Percentiles rank a stretch among this genome's conserved stretches.
These are phyloP conservation scores for Nomada hirtipes DNA, from an alignment of 2,888 invertebrate species.

Conservation along the genomic window DNA sequence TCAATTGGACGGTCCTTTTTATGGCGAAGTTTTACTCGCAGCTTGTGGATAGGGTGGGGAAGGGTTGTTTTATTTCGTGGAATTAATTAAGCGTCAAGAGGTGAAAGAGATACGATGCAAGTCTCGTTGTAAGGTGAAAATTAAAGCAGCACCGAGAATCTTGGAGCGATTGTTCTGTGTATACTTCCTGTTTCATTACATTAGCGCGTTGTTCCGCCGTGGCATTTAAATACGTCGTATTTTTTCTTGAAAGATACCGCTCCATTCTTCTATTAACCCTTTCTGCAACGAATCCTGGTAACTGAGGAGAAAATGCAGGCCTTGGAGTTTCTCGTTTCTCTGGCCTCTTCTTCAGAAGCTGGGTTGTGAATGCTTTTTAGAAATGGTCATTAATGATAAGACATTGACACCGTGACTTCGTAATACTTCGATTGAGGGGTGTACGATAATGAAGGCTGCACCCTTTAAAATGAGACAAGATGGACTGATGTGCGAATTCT, in stretches of 20 bases:
- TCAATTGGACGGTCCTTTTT: too few species aligned
- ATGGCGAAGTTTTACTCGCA: not conserved
- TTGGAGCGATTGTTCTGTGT: slow-evolving; percentile 18
- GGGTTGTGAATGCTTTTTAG: too few species aligned
- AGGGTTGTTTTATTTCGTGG: slow-evolving; percentile 3
- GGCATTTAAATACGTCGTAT: slow-evolving; percentile 22
- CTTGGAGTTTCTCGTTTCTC: not conserved
- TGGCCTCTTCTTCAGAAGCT: not conserved
- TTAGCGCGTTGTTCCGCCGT: slow-evolving; percentile 9
- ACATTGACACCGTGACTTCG: too few species aligned
- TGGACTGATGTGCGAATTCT: too few species aligned
- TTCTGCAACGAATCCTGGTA: not conserved
- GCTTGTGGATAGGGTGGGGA: not conserved
- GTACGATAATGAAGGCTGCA: not conserved
- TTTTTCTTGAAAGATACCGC: slow-evolving; percentile 28
- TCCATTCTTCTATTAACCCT: slow-evolving; percentile 11
- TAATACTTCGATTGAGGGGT: not conserved
- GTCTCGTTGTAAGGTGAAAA: slow-evolving; percentile 21
- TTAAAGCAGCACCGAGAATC: slow-evolving; percentile 28
- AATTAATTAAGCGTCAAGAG: slow-evolving; percentile 34
- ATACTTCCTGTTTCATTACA: slow-evolving; percentile 25
- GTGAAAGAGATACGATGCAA: slow-evolving; percentile 23
- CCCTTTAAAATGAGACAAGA: too few species aligned
- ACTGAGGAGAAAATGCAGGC: not conserved
- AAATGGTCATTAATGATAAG: too few species aligned